Evolutionary conservation across 2,797 vertebrate genomes (phyloP), one percentile per base, ranked within the genome.

Genomic region (Hylomyscus alleni): DNA sequence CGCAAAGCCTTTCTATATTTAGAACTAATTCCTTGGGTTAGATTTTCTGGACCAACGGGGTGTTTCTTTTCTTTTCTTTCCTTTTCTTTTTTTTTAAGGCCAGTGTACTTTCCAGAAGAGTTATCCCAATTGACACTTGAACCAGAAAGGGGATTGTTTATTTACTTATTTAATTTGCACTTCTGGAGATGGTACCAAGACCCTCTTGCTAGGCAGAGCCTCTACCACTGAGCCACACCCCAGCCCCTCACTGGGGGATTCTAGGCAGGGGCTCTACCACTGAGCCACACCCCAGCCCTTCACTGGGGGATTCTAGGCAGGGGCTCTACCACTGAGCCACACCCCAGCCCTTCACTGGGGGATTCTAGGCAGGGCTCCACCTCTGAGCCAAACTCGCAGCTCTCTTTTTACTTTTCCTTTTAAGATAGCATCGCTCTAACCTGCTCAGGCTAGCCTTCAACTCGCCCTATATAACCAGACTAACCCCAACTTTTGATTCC

Each of bases 11-110:
- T 82, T 76, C 87, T 88, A 56, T 60, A 84, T 93, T 73, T 91
- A 89, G 87, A 90, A 90, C 60, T 8, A 52, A 56, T 93, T 95
- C 84, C 93, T 94, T 67, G 7, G 94, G 81, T 82, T 78, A 69
- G 37, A 56, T 95, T 77, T 94, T 95, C 94, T 47, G 26, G 40
- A 95, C 58, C 58, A 58, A 92, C 15, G 54, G 72, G 62, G 26
- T 29, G 6, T 62, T 60, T 19, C 11, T 62, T 12, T 34, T 67
- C 2, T 14, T 24, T 65, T 13, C 6, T 62, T 2, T 69, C 6
- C 5, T 15, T 69, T 17, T 67, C 11, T 3, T 69, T 69, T 34
- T 24, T 60, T 95, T 88, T 89, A 5, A 62, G 52, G 84, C 14
- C 81, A 65, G 62, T 89, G 77, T 78, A 44, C 60, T 83, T 93